Evolutionary conservation across 2,888 invertebrate genomes (phyloP).

Genomic region (Psylliodes chrysocephalus): DNA sequence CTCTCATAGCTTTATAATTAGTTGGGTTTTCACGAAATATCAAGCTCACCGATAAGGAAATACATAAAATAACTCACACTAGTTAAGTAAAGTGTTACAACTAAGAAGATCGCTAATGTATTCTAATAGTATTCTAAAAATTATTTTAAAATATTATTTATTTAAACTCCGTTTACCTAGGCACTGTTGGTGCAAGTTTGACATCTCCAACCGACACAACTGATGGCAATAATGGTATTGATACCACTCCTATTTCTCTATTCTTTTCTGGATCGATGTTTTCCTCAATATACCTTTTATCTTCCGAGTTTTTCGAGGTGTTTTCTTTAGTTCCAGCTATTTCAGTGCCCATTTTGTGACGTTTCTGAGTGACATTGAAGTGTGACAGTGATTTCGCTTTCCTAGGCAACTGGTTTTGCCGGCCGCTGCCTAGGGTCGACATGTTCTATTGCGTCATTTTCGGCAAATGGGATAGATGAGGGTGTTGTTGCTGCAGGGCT

Average conservation of each 20-base stretch:
- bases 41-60: too few relatives aligned
- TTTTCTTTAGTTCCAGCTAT: conserved; percentile 21
- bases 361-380: conserved; percentile 45
- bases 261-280: neutral
- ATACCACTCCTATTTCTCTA: neutral
- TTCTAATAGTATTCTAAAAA: too few relatives aligned
- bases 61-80: too few relatives aligned
- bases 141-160: too few relatives aligned
- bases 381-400: conserved; percentile 43
- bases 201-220: conserved; percentile 19
- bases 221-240: neutral
- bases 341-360: conserved; percentile 44
- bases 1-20: too few relatives aligned
- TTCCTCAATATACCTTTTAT: neutral
- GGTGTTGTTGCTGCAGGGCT: neutral
- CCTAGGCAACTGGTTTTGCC: conserved; percentile 46
- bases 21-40: too few relatives aligned
- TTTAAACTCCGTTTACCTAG: neutral
- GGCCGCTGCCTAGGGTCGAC: conserved; percentile 44
- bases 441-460: neutral
- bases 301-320: conserved; percentile 1
- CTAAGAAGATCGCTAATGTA: too few relatives aligned
- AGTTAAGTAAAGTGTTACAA: too few relatives aligned
- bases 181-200: conserved; percentile 1
- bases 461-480: neutral